Evolutionary conservation across 2,113 vertebrate species (phyloP).

Genomic region (Halichoeres trimaculatus): DNA sequence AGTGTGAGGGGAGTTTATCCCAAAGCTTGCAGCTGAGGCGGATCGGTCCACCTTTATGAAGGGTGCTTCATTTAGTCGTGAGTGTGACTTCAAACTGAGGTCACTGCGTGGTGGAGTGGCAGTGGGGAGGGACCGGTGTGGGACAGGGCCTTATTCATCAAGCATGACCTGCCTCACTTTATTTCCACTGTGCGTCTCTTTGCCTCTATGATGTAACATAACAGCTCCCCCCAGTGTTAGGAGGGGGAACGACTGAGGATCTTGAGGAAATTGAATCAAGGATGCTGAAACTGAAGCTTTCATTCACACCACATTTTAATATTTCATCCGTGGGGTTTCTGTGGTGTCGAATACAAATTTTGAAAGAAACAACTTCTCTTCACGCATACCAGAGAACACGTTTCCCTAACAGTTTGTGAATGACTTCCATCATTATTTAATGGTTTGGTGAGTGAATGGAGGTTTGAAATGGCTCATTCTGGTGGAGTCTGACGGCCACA

Average conservation of each 20-base stretch:
- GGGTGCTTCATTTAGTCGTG: too few species aligned
- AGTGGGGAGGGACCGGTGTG: background rate
- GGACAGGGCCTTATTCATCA: constrained; percentile 5
- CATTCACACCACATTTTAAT: constrained; percentile 10
- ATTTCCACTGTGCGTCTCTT: constrained; percentile 3
- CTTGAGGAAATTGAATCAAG: constrained; percentile 8
- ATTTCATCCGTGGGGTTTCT: constrained; percentile 35
- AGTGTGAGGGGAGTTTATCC: too few species aligned
- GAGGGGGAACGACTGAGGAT: constrained; percentile 27
- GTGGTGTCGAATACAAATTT: constrained; percentile 35
- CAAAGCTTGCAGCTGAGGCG: too few species aligned
- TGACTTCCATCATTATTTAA: constrained; percentile 17
- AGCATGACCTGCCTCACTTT: constrained; percentile 17
- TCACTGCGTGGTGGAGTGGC: too few species aligned
- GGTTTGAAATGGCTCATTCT: constrained; percentile 22
- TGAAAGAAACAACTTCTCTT: constrained; percentile 16
- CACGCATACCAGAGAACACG: background rate
- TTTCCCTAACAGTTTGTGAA: constrained; percentile 16
- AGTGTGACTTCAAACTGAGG: too few species aligned
- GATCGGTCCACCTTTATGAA: too few species aligned
- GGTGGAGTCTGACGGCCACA: background rate
- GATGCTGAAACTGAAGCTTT: constrained; percentile 28
- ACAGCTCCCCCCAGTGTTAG: constrained; percentile 79
- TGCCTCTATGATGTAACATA: constrained; percentile 49
- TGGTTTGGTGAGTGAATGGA: background rate